Conservation (phyloP, 92 coral and sea anemone species). For the Montipora capitata region DNA sequence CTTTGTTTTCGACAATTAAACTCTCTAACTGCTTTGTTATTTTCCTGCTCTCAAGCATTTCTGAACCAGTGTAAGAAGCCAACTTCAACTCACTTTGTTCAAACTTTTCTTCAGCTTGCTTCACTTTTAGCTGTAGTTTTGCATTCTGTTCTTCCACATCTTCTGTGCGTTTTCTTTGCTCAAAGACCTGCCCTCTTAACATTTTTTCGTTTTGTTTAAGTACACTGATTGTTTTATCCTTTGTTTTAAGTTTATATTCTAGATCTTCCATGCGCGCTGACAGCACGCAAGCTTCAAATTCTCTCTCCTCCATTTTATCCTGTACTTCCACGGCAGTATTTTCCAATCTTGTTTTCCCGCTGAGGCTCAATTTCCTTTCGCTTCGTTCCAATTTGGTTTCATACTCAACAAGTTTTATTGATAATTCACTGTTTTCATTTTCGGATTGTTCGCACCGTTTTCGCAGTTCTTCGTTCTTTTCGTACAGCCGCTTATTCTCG, state of each 20-base stretch:
- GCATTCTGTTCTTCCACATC: constrained; percentile 42
- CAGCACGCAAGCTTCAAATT: constrained; percentile 59
- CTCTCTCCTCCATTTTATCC: constrained; percentile 62
- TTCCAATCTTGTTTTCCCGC: neutral
- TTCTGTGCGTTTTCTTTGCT: constrained; percentile 37
- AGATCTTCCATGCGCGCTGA: constrained; percentile 54
- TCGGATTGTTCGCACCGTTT: constrained; percentile 79
- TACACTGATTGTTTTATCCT: constrained; percentile 3
- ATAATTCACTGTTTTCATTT: constrained; percentile 64
- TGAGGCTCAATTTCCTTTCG: constrained; percentile 33
- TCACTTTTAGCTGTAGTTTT: constrained; percentile 34
- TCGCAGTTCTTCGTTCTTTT: constrained; percentile 76
- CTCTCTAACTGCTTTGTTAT: constrained; percentile 40
- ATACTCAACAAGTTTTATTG: constrained; percentile 40
- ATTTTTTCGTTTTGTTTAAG: constrained; percentile 22
- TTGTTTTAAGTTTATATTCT: constrained; percentile 62
- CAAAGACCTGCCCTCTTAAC: constrained; percentile 28
- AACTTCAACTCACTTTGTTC: constrained; percentile 49
- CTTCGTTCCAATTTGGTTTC: constrained; percentile 47
- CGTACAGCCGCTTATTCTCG: constrained; percentile 75
- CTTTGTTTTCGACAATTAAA: constrained; percentile 45
- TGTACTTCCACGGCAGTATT: constrained; percentile 34
- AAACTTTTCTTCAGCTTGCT: constrained; percentile 33
- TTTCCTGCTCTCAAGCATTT: constrained; percentile 34
- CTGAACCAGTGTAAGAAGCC: constrained; percentile 52